These are phyloP conservation scores for Molothrus ater DNA, from an alignment of 2,797 vertebrate genomes.

Conservation along the genomic window DNA sequence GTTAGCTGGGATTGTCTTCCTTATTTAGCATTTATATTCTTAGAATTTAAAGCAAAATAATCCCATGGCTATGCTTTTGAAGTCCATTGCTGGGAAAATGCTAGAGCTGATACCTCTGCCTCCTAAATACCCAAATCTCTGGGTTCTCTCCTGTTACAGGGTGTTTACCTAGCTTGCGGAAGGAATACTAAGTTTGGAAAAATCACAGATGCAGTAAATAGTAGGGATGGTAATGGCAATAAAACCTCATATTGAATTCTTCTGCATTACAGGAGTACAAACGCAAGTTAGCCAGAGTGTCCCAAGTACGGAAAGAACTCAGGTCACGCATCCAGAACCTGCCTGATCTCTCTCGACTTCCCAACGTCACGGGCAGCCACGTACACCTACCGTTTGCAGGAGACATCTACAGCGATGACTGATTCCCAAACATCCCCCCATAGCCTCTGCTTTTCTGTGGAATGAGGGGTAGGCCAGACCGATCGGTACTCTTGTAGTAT, in stretches of 20 bases:
- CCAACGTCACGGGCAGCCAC: constrained; percentile 85
- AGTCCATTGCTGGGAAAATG: not conserved
- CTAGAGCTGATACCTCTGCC: not conserved
- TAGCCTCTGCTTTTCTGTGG: constrained; percentile 73
- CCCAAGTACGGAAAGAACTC: constrained; percentile 96
- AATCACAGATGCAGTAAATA: not conserved
- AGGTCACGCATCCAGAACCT: constrained; percentile 91
- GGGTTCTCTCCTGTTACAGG: not conserved
- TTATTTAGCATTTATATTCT: not conserved
- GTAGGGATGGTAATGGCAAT: not conserved
- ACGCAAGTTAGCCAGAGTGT: constrained; percentile 91
- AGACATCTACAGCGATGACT: constrained; percentile 88
- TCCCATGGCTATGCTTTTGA: not conserved
- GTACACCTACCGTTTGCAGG: constrained; percentile 86
- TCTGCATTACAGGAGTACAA: constrained; percentile 92
- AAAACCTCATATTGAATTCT: constrained; percentile 27
- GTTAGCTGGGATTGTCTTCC: not conserved
- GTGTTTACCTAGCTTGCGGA: not conserved
- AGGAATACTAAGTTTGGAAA: not conserved
- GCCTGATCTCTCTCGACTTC: constrained; percentile 87
- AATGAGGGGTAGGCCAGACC: constrained; percentile 76
- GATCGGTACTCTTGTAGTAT: constrained; percentile 83
- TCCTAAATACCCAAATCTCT: not conserved
- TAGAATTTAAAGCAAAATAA: not conserved
- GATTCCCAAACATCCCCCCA: constrained; percentile 66